Conservation (phyloP, 2,113 vertebrate species). For the Chlorodrepanis virens region DNA sequence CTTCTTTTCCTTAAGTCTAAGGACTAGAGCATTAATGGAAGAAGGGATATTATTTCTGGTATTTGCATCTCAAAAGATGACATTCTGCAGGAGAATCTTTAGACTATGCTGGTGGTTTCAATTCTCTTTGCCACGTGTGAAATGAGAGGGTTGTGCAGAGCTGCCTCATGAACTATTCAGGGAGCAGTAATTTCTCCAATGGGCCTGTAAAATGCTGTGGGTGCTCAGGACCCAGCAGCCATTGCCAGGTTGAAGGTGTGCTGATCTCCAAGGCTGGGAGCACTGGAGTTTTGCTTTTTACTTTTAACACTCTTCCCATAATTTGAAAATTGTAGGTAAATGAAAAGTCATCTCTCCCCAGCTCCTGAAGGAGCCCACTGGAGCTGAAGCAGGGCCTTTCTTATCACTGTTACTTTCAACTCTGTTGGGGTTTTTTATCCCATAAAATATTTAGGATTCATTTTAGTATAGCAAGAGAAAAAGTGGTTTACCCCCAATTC, state of each 20-base stretch:
- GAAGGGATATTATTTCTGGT: slow-evolving; percentile 33
- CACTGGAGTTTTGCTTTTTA: neutral
- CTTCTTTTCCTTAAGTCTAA: neutral
- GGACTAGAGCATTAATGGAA: neutral
- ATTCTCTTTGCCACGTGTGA: neutral
- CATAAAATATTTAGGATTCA: slow-evolving; percentile 11
- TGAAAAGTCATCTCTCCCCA: neutral
- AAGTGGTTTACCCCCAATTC: neutral
- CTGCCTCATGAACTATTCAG: neutral
- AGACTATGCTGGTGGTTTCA: neutral
- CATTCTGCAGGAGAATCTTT: slow-evolving; percentile 6
- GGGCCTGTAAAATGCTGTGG: neutral
- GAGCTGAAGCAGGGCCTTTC: neutral
- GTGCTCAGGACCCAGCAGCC: neutral
- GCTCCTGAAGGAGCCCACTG: neutral
- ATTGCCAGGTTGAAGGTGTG: neutral
- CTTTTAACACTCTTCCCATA: neutral
- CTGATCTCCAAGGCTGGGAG: neutral
- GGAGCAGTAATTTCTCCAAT: neutral
- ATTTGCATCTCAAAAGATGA: slow-evolving; percentile 46
- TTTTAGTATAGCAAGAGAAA: neutral
- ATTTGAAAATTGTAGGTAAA: neutral
- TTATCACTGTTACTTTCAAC: neutral
- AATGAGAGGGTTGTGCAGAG: neutral
- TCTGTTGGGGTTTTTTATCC: neutral